A percentile compares a stretch with the other conserved stretches of the same genome.
Evolutionary conservation across 2,888 invertebrate species (phyloP).

Genomic region (Dione juno): DNA sequence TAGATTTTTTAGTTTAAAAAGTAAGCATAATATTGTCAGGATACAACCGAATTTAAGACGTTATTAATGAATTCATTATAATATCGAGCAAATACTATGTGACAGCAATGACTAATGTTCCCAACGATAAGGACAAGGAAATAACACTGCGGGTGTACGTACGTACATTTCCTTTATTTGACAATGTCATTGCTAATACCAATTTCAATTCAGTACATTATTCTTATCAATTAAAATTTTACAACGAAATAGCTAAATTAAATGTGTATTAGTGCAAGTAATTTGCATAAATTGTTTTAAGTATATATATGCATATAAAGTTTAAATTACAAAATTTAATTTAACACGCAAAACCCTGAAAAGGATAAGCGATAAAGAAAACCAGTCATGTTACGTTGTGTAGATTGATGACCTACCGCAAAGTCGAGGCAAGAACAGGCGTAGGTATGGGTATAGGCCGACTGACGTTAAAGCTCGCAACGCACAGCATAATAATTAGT

Average conservation of each 20-base stretch:
- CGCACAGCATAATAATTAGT: constrained; percentile 84
- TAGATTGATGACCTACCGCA: constrained; percentile 66
- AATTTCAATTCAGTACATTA: constrained; percentile 8
- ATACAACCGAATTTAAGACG: not conserved
- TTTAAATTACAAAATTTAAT: constrained; percentile 35
- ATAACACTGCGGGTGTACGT: constrained; percentile 21
- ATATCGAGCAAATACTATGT: constrained; percentile 8
- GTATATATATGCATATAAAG: not conserved
- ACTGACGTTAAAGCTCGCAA: constrained; percentile 79
- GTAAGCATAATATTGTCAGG: not conserved
- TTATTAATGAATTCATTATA: not conserved
- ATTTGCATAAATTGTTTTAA: constrained; percentile 18
- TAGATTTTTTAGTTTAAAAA: not conserved
- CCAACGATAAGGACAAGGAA: constrained; percentile 19
- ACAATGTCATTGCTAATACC: constrained; percentile 20
- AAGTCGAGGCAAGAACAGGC: constrained; percentile 62
- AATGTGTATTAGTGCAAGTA: constrained; percentile 4
- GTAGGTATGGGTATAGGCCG: constrained; percentile 54
- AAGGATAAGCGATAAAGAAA: constrained; percentile 47
- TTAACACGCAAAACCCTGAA: constrained; percentile 42
- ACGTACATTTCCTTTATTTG: constrained; percentile 8
- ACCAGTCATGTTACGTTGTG: constrained; percentile 55
- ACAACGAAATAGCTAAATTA: constrained; percentile 16
- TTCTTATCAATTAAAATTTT: constrained; percentile 21
- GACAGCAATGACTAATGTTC: not conserved